Percentiles rank a stretch among this genome's conserved stretches.
phyloP scores from a whole-genome alignment of 2,888 invertebrate genomes.

The Aproaerema taeniolella region DNA sequence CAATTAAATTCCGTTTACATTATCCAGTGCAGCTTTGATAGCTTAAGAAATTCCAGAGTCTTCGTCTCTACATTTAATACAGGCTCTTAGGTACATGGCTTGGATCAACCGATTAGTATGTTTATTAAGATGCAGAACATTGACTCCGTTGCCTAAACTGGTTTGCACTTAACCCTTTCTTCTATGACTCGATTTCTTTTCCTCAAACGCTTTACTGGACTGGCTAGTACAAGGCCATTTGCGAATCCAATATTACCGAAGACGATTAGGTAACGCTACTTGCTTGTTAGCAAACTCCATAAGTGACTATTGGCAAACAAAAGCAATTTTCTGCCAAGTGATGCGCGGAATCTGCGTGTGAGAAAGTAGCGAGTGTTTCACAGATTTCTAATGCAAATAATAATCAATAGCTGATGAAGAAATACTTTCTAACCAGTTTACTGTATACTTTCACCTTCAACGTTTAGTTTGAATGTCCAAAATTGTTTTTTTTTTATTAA shows the following conservation, averaged over 20 bases:
- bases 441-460: conserved; percentile 51
- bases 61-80: no score
- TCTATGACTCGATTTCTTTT: no score
- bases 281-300: not conserved
- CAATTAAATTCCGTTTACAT: no score
- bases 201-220: not conserved
- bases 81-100: no score
- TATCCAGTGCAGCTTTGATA: no score
- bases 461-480: conserved; percentile 20
- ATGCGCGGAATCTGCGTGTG: conserved; percentile 40
- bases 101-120: no score
- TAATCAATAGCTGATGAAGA: conserved; percentile 53
- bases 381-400: conserved; percentile 68
- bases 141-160: no score
- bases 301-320: conserved; percentile 8
- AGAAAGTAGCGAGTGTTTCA: conserved; percentile 60
- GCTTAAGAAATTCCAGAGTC: no score
- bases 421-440: conserved; percentile 64
- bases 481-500: no score
- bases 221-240: not conserved
- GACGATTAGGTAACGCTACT: conserved; percentile 1
- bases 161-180: no score
- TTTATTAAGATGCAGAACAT: no score
- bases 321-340: conserved; percentile 17
- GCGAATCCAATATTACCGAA: not conserved